phyloP scores from a whole-genome alignment of 2,113 vertebrate genomes.

The Ceyx cyanopectus region DNA sequence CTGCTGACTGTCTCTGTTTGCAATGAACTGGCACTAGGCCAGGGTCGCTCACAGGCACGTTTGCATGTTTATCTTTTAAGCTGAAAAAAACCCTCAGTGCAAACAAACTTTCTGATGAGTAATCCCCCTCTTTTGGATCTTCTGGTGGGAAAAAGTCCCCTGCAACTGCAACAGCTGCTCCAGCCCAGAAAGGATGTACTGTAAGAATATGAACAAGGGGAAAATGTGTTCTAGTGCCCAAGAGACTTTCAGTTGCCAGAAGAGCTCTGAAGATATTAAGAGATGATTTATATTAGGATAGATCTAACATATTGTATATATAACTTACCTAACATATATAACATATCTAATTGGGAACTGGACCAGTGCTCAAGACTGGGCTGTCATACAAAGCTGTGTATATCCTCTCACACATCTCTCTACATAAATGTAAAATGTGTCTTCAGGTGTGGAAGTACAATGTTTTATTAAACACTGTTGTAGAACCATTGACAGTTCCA shows the following conservation, averaged over 20 bases:
- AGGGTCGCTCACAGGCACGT: neutral
- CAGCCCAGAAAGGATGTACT: neutral
- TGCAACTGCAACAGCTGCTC: neutral
- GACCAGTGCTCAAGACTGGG: neutral
- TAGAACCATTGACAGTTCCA: neutral
- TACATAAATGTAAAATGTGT: neutral
- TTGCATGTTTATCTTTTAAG: neutral
- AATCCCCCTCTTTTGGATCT: neutral
- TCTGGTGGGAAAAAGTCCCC: neutral
- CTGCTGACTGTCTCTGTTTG: neutral
- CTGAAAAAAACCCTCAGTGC: neutral
- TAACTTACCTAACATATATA: too few species aligned
- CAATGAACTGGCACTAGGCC: neutral
- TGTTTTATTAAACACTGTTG: neutral
- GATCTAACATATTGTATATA: neutral
- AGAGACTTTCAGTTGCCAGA: neutral
- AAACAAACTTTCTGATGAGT: neutral
- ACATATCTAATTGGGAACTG: neutral
- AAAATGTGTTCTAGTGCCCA: neutral
- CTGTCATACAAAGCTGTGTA: neutral
- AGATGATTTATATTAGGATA: neutral
- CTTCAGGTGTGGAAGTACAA: neutral
- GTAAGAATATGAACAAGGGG: neutral
- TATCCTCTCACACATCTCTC: neutral
- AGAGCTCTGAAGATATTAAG: neutral